A percentile compares a stretch with the other conserved stretches of the same genome.
Conservation (phyloP, 2,797 vertebrate genomes). For the Miopithecus talapoin region DNA sequence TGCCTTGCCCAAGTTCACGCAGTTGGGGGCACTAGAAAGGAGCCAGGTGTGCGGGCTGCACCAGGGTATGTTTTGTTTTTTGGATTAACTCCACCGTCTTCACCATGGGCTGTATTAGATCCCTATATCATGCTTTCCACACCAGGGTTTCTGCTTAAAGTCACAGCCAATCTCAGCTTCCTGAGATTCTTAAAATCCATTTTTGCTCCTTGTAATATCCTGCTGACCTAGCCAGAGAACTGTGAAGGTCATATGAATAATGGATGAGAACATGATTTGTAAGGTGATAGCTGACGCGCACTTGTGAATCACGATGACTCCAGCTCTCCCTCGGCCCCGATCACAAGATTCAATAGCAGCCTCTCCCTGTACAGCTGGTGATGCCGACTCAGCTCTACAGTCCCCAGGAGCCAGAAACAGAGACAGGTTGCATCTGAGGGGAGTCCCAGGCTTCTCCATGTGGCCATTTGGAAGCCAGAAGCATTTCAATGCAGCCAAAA, state of each 20-base stretch:
- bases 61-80: background rate
- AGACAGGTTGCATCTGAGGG: background rate
- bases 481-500: conserved; percentile 1
- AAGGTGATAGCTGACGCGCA: background rate
- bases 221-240: conserved; percentile 39
- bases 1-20: background rate
- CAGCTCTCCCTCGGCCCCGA: background rate
- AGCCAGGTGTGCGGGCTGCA: background rate
- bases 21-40: background rate
- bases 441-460: background rate
- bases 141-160: background rate
- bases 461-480: conserved; percentile 41
- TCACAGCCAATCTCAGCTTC: background rate
- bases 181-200: background rate
- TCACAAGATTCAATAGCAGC: background rate
- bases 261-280: background rate
- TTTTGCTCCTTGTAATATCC: background rate
- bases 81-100: background rate
- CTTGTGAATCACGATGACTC: background rate
- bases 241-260: conserved; percentile 22
- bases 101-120: background rate
- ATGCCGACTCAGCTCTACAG: background rate
- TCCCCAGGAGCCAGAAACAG: background rate
- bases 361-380: background rate
- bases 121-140: background rate